Evolutionary conservation across 2,888 invertebrate species (phyloP).

Genomic region (Lycia hirtaria): DNA sequence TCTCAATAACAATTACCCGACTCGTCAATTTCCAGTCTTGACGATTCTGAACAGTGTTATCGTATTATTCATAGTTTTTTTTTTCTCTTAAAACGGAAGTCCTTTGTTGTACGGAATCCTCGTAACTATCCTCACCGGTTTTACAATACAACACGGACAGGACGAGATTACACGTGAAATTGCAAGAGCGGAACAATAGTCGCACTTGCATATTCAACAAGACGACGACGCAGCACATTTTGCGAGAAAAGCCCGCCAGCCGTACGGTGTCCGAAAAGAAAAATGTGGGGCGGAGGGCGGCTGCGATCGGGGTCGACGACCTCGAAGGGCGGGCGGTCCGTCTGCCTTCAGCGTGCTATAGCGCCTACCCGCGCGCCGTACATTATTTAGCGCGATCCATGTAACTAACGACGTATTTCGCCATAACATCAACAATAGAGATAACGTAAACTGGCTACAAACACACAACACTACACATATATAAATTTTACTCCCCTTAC

Average conservation of each 20-base stretch:
- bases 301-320: conserved; percentile 71
- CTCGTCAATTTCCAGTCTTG: no score
- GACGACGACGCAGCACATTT: conserved; percentile 74
- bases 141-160: conserved; percentile 47
- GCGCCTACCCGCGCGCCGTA: conserved; percentile 64
- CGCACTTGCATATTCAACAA: conserved; percentile 73
- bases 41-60: no score
- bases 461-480: conserved; percentile 30
- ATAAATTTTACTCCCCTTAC: conserved; percentile 35
- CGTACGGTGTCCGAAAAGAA: conserved; percentile 79
- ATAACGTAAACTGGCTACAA: conserved; percentile 42
- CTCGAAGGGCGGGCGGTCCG: conserved; percentile 56
- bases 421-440: conserved; percentile 52
- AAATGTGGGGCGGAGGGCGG: conserved; percentile 74
- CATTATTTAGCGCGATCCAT: conserved; percentile 68
- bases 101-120: conserved; percentile 29
- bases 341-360: conserved; percentile 54
- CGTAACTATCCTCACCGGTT: conserved; percentile 30
- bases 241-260: conserved; percentile 59
- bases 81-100: conserved; percentile 9
- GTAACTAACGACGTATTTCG: conserved; percentile 61
- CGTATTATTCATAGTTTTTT: background rate
- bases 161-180: conserved; percentile 77
- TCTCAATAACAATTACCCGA: no score
- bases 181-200: conserved; percentile 77